Evolutionary conservation across 2,113 vertebrate species (phyloP), one percentile per base, ranked within the genome.

Genomic region (Amblyopsis rosae): DNA sequence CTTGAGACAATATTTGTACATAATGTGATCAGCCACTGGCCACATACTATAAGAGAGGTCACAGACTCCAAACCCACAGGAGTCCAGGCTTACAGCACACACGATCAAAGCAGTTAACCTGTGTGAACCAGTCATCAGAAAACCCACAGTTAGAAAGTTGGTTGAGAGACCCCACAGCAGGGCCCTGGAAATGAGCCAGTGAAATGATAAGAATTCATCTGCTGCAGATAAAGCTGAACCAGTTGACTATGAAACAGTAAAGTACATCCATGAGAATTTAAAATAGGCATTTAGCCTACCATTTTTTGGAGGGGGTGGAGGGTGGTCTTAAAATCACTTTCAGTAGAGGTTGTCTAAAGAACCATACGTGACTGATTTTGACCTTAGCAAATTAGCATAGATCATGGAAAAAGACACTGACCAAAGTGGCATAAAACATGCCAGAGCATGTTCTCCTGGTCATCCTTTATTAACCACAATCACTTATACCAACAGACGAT

Each of bases 391-490:
- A 82, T 41, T 11, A 51, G 13, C 11, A 7, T 51, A 67, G 32
- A 76, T 76, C n/a, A 1, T 12, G 33, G 65, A 76, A 67, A 33
- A 41, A 79, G 65, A 79, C 77, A 61, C 9, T 33, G 13, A 75
- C 70, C 60, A 16, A 49, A 19, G 59, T 41, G 12, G 65, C 9
- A n/a, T 72, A 75, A 65, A 81, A 80, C 55, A 76, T 9, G 46
- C 62, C 77, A 76, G 48, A 65, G 73, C 71, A 65, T 70, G 64
- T 76, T 77, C 65, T 62, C 55, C 74, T 47, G 75, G 75, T 79
- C 73, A 67, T 69, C 57, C 66, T 83, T 73, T 78, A 85, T 87
- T 81, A 82, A 84, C 79, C 80, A 82, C 75, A 87, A 86, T 85
- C 77, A 82, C 7, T 69, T 65, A 76, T 26, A 86, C 67, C 80